Evolutionary conservation across 1,140 invertebrate species (phyloP).

Genomic region (Orchesella cincta): DNA sequence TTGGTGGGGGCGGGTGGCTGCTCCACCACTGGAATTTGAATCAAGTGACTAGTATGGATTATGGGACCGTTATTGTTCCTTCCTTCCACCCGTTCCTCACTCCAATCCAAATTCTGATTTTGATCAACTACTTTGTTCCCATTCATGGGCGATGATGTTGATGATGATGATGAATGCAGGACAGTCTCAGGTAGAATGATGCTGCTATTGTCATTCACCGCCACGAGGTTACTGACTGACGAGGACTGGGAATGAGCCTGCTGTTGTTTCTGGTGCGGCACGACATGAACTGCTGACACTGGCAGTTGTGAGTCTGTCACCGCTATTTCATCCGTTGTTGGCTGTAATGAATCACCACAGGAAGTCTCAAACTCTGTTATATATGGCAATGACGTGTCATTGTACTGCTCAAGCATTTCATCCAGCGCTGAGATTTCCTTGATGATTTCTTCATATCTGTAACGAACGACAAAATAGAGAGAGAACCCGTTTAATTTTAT

Average conservation of each 20-base stretch:
- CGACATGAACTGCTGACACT: background rate
- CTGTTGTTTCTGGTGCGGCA: background rate
- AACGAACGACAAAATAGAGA: background rate
- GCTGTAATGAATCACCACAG: background rate
- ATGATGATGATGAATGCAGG: background rate
- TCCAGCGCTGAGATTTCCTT: constrained; percentile 49
- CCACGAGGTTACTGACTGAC: constrained; percentile 2
- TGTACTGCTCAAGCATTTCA: constrained; percentile 50
- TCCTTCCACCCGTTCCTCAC: background rate
- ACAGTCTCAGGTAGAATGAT: background rate
- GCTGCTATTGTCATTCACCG: constrained; percentile 4
- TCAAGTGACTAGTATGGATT: constrained; percentile 37
- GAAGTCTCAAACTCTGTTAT: constrained; percentile 20
- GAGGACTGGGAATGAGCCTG: background rate
- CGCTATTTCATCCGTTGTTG: background rate
- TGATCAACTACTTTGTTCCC: background rate
- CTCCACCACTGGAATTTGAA: constrained; percentile 32
- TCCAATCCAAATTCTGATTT: constrained; percentile 21
- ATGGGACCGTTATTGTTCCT: constrained; percentile 17
- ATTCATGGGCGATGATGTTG: background rate
- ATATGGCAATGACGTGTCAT: constrained; percentile 36
- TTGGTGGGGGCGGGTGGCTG: background rate
- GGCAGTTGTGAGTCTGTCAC: background rate
- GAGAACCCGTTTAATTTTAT: background rate
- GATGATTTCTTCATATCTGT: constrained; percentile 50